These are phyloP conservation scores for Micrasema longulum DNA, from an alignment of 1,140 invertebrate genomes.

Conservation along the genomic window DNA sequence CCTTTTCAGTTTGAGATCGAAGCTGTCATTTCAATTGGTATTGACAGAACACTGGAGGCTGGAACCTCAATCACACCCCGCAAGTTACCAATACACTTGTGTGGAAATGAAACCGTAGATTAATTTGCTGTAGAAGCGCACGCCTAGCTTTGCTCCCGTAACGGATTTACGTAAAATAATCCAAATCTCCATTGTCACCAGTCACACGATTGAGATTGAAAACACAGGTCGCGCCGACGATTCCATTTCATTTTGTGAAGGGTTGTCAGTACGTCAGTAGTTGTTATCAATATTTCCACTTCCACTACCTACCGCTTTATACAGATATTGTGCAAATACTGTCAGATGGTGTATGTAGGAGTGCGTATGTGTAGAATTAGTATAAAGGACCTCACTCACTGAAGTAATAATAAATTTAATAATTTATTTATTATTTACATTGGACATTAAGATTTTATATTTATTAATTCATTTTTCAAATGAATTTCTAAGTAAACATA, in stretches of 20 bases:
- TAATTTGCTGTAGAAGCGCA: conserved; percentile 14
- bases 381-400: neutral
- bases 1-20: conserved; percentile 40
- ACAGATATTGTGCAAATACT: neutral
- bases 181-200: conserved; percentile 43
- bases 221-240: conserved; percentile 47
- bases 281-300: conserved; percentile 54
- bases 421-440: no score
- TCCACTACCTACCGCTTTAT: conserved; percentile 20
- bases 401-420: no score
- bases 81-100: conserved; percentile 35
- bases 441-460: no score
- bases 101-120: conserved; percentile 14
- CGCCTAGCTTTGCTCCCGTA: conserved; percentile 33
- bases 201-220: conserved; percentile 42
- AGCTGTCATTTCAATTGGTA: conserved; percentile 39
- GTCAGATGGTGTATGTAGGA: neutral
- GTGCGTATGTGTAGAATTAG: neutral
- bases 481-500: no score
- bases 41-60: conserved; percentile 37
- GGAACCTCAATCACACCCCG: conserved; percentile 39
- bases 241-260: conserved; percentile 47
- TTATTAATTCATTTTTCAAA: no score
- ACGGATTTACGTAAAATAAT: conserved; percentile 28
- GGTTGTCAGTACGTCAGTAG: conserved; percentile 49